These are phyloP conservation scores for Theropithecus gelada DNA, from an alignment of 2,113 vertebrate species.

Conservation along the genomic window DNA sequence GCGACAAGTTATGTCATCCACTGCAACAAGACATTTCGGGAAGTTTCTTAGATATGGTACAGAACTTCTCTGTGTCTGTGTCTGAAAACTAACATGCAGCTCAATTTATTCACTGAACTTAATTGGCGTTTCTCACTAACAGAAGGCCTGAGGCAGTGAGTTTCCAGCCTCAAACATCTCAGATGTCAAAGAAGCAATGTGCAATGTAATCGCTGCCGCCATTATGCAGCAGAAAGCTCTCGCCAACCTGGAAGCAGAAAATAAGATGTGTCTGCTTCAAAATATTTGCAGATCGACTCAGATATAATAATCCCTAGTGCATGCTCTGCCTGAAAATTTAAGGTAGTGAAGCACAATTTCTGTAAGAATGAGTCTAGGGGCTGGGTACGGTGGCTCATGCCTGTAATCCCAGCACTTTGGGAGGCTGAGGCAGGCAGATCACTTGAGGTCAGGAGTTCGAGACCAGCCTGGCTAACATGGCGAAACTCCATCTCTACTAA, in stretches of 20 bases:
- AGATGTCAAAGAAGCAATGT: constrained; percentile 13
- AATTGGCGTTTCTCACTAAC: constrained; percentile 19
- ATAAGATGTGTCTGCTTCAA: not conserved
- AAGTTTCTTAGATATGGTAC: not conserved
- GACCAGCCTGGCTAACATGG: no score
- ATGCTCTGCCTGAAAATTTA: not conserved
- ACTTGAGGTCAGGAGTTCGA: no score
- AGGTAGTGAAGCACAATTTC: constrained; percentile 20
- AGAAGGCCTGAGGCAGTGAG: not conserved
- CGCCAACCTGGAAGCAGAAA: not conserved
- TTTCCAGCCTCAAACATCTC: not conserved
- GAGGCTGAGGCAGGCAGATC: no score
- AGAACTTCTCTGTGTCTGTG: not conserved
- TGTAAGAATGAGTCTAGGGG: not conserved
- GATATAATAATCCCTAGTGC: not conserved
- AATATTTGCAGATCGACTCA: not conserved
- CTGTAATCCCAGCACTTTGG: no score
- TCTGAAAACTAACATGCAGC: not conserved
- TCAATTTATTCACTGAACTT: not conserved
- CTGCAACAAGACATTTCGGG: not conserved
- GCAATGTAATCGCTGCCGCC: not conserved
- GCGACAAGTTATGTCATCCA: not conserved
- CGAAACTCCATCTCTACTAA: no score
- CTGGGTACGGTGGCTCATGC: no score
- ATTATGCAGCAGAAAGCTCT: not conserved